phyloP scores from a whole-genome alignment of 2,797 vertebrate genomes.

The Jordanella pulchra region DNA sequence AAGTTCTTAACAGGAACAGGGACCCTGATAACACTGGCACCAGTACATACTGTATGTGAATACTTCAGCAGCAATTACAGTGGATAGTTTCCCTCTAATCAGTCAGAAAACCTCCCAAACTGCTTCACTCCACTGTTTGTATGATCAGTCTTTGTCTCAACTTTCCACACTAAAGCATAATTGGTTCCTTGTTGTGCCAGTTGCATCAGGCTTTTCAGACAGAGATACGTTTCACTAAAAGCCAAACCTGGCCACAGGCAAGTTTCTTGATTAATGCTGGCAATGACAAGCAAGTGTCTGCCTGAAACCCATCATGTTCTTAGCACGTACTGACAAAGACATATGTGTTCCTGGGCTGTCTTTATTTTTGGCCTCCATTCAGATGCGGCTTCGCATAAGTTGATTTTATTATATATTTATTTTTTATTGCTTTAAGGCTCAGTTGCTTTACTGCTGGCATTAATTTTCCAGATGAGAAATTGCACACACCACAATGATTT shows the following conservation, averaged over 20 bases:
- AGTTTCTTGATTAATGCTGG: conserved; percentile 37
- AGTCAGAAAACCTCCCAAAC: conserved; percentile 8
- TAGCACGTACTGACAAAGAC: conserved; percentile 29
- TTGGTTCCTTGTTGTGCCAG: conserved; percentile 14
- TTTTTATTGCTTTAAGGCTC: conserved; percentile 14
- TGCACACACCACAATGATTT: conserved; percentile 16
- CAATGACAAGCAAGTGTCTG: conserved; percentile 36
- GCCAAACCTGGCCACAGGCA: conserved; percentile 47
- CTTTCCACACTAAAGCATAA: conserved; percentile 12
- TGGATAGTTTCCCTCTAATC: background rate
- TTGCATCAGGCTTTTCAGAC: conserved; percentile 3
- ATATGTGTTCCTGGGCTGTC: conserved; percentile 30
- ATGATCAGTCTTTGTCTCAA: background rate
- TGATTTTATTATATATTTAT: conserved; percentile 18
- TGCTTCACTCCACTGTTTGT: background rate
- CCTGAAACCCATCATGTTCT: conserved; percentile 14
- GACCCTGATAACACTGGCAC: background rate
- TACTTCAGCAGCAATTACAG: background rate
- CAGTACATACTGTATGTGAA: conserved; percentile 4
- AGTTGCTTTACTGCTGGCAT: conserved; percentile 18
- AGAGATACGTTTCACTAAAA: conserved; percentile 31
- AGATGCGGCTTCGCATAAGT: conserved; percentile 31
- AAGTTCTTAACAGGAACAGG: conserved; percentile 5
- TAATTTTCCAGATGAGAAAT: conserved; percentile 28
- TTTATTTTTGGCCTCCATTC: conserved; percentile 40